Evolutionary conservation across 1,140 invertebrate species (phyloP), one percentile per base, ranked within the genome.

Genomic region (Zaprionus africanus): DNA sequence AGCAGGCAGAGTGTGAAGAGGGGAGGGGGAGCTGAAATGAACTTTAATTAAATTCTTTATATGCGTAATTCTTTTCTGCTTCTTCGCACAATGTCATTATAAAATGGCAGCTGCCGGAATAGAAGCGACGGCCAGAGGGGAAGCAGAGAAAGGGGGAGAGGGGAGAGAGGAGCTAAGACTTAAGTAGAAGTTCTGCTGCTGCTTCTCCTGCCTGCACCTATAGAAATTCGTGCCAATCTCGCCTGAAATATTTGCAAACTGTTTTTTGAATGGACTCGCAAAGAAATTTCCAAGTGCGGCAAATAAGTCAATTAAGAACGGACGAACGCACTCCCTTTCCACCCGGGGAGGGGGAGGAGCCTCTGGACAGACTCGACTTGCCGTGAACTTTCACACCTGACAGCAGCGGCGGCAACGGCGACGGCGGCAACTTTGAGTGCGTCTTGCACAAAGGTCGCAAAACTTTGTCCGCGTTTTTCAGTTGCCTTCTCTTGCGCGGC

Each of bases 11-110:
- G 46, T 4, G 28, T 0, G 28, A 0, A 31, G 28, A 7, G 7
- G 28, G 6, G 11, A 13, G n/a, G 26, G 15, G 12, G 22, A 15
- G 22, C 73, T 34, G 31, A 82, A 86, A 86, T 87, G 83, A 86
- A 86, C 83, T 86, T 86, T 86, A 86, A 86, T 86, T 86, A 86
- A 86, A 86, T 86, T 86, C 83, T 86, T 87, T 81, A 82, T 82
- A 86, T 74, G 70, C 77, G 79, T 82, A 82, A 67, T 82, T 82
- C 57, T 74, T 79, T 78, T 67, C 61, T 63, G 24, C 54, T 68
- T 51, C 58, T 43, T 26, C 34, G 54, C 51, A 62, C 38, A 69
- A 53, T 51, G 73, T 70, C 83, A 87, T 87, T 86, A 87, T 74
- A 82, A 87, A 86, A 64, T 69, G 60, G 59, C 46, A 65, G 58